Base-by-base conservation (phyloP, 2,113 vertebrate species). In the Oncorhynchus kisutch region DNA sequence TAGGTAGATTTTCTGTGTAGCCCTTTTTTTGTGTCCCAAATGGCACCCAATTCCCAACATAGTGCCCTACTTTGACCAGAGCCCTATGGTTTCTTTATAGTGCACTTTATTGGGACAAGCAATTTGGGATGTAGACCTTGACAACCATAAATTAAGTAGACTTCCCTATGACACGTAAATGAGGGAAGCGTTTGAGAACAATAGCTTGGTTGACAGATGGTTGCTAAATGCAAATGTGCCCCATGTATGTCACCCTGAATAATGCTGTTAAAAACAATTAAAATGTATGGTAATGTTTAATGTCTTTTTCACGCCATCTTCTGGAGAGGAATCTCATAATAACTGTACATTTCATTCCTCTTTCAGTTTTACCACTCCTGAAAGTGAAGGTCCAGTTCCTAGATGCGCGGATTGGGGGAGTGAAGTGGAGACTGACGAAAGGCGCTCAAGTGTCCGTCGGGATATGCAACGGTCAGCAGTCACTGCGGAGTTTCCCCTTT, bases 321-420 rank as follows among this genome's bases (percentile, higher is more conserved):
- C 39, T 45, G 39, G 39, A 45, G 39, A 45, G 39, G 18, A 68
- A 22, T 2, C 22, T 22, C 62, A 12, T 64, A 29, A 67, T 67
- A 27, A 67, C 22, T 25, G 3, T 65, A 48, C 69, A 25, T 66
- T 76, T 81, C 18, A 78, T 45, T 0, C 27, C 12, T 65, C 25
- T 1, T 18, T 64, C 73, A 99, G 97, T 78, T 99, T 99, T 78
- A 98, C 97, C 24, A 99, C 97, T 39, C 97, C 97, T 51, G 97
- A 99, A 87, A 92, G 94, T 64, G 87, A 91, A 0, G 95, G 93
- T 0, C 93, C 95, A 0, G 84, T 88, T 62, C 91, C 96, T 12
- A 90, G 96, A 13, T 94, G 95, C 72, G 87, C 85, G 6, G 95
- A 97, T 67, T 99, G 97, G 97, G 97, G 92, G 9, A 95, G 91